Base-by-base conservation (phyloP, 2,797 vertebrate species). In the Tinamus major region DNA sequence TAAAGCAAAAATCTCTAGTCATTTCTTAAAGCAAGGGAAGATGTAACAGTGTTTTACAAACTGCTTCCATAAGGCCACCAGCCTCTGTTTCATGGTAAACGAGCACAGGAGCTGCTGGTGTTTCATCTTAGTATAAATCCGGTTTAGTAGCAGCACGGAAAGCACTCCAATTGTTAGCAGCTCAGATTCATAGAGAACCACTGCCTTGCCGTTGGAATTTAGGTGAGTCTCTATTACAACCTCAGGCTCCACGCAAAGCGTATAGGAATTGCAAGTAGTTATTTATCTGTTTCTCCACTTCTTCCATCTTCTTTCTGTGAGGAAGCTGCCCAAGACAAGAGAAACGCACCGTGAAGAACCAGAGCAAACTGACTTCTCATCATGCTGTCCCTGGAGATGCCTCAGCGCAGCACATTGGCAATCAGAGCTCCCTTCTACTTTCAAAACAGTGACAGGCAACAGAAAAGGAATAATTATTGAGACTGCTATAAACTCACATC, bases 301-400 rank as follows among this genome's bases (percentile, higher is more conserved):
- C 9, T 89, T 44, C 17, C 48, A 35, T 33, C 68, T 58, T 49
- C 16, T 51, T 85, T 62, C 65, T 80, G n/a, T 16, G 56, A 90
- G 62, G 31, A 92, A 71, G 39, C 59, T 58, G 82, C 58, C 84
- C 53, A 15, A 80, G 53, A 83, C 18, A 51, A 64, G 59, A 91
- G 58, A 79, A 93, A 88, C 21, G 59, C 0, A 2, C 77, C 63
- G 2, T 13, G 46, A 82, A 87, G 85, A 84, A 79, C 12, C 18
- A 31, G 44, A 87, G 76, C 46, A 87, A 94, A 75, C n/a, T 14
- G 42, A 93, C 93, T 87, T 93, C 89, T 83, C 81, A 59, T 3
- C 3, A 5, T 6, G 53, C 84, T 94, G 29, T 41, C 69, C 75
- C 65, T 69, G 59, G 85, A 94, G 84, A 93, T 76, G 77, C 0